These are phyloP conservation scores for Noctua janthina DNA, from an alignment of 2,888 invertebrate species.

Conservation along the genomic window DNA sequence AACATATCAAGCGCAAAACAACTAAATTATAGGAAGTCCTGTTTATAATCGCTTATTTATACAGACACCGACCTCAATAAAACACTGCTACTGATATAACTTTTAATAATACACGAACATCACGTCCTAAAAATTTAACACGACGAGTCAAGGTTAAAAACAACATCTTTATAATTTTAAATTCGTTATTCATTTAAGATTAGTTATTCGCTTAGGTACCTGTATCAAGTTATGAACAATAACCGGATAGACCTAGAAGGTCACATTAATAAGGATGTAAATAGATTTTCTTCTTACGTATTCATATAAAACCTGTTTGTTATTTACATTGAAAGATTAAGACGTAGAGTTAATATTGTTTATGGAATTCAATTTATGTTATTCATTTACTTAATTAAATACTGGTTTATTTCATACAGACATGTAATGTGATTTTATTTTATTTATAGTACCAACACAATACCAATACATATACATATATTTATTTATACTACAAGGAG, in stretches of 20 bases:
- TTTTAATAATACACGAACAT: conserved; percentile 42
- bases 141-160: conserved; percentile 62
- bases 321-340: conserved; percentile 21
- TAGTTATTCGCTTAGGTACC: conserved; percentile 37
- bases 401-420: neutral
- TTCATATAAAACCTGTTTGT: conserved; percentile 33
- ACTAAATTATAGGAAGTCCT: conserved; percentile 44
- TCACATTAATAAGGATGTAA: conserved; percentile 49
- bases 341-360: neutral
- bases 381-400: neutral
- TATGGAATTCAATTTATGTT: neutral
- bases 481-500: conserved; percentile 11
- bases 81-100: conserved; percentile 37
- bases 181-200: conserved; percentile 53
- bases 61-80: conserved; percentile 55
- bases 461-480: no score
- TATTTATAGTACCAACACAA: neutral
- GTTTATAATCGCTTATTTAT: conserved; percentile 35
- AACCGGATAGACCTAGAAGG: conserved; percentile 61
- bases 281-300: conserved; percentile 59
- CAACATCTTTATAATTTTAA: conserved; percentile 49
- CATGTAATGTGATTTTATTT: neutral
- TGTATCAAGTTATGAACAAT: conserved; percentile 56
- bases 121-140: conserved; percentile 58
- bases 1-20: conserved; percentile 34